Base-by-base conservation (phyloP, 2,888 invertebrate genomes). In the Schrankia costaestrigalis region DNA sequence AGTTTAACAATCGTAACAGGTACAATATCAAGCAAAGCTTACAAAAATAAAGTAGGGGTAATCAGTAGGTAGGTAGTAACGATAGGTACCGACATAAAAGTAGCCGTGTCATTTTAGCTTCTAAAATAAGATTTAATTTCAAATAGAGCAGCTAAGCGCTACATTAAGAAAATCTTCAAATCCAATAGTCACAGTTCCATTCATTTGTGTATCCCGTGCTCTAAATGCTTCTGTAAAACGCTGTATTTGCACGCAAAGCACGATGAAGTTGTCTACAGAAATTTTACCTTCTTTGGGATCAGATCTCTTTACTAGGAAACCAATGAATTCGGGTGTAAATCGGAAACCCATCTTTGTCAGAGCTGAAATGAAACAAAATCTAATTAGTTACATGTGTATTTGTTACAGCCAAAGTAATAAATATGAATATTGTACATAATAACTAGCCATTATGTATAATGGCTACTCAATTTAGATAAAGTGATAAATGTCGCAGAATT, bases 141-240 rank as follows among this genome's bases (percentile, higher is more conserved):
- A 90, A 50, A 90, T 75, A 33, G 93, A 92, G 71, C 93, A 93
- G 61, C 91, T 93, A 25, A 97, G 90, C 17, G 96, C 95, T 55
- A 97, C 90, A 42, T 90, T 91, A 26, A 98, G 86, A 65, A 97
- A 98, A 67, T 98, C 97, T 87, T 98, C 98, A 69, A 97, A 98
- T 13, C 89, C 92, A 65, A 97, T 93, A 1, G 93, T 93, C 31
- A 98, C 96, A 4, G 91, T 89, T 18, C 97, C 98, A 59, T 92
- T 93, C 78, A 93, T 91, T 53, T 94, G 92, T 0, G 90, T 89
- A 71, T 98, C 97, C 31, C 94, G 91, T 34, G 89, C 86, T 61
- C 93, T 89, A 72, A 98, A 98, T 11, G 95, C 95, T 70, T 97
- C 97, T 17, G 93, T 96, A 51, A 95, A 95, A 44, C 93, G 92